These are phyloP conservation scores for Stenotaenia linearis DNA, from an alignment of 2,888 invertebrate species.

Conservation along the genomic window DNA sequence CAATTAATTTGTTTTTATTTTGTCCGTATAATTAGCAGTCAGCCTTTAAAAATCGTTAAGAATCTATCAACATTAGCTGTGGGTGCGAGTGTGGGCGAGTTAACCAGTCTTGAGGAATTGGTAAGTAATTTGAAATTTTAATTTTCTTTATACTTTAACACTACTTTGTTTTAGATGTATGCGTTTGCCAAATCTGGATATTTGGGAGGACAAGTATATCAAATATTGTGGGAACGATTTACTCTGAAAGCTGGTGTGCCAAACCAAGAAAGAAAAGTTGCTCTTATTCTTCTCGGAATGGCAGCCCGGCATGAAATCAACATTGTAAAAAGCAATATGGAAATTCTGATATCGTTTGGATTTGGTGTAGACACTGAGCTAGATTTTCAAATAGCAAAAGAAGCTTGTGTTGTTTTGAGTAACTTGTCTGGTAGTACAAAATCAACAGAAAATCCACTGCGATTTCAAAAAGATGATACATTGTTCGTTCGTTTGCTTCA, in stretches of 20 bases:
- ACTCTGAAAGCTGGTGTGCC: constrained; percentile 62
- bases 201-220: constrained; percentile 46
- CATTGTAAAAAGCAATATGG: constrained; percentile 58
- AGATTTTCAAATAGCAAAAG: constrained; percentile 55
- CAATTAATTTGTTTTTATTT: too few relatives aligned
- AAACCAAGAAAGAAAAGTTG: constrained; percentile 65
- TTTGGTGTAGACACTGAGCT: constrained; percentile 54
- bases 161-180: constrained; percentile 47
- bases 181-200: constrained; percentile 58
- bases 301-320: constrained; percentile 53
- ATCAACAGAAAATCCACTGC: neutral
- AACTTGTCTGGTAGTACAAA: constrained; percentile 48
- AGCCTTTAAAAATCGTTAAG: neutral
- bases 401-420: constrained; percentile 56
- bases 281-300: constrained; percentile 73
- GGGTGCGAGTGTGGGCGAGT: constrained; percentile 56
- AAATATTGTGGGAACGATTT: constrained; percentile 80
- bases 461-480: constrained; percentile 48
- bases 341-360: constrained; percentile 66
- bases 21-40: too few relatives aligned
- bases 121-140: constrained; percentile 40
- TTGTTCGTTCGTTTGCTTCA: constrained; percentile 54
- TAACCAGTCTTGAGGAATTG: constrained; percentile 58
- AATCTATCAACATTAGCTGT: constrained; percentile 57
- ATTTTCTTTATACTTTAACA: neutral